Base-by-base conservation (phyloP, 2,888 invertebrate genomes). In the Macaria notata region DNA sequence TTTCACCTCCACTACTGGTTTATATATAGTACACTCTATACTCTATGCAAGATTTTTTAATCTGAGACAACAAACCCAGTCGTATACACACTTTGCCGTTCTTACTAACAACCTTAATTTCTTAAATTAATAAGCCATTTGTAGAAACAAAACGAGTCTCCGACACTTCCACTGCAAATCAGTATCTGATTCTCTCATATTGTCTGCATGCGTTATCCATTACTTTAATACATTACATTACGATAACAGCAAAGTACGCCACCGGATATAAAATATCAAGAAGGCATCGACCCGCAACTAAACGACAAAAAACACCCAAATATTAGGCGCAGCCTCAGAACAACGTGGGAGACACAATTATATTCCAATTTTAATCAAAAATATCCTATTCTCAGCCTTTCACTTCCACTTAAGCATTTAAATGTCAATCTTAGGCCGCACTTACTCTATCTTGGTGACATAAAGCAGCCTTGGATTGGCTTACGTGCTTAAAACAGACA, bases 341-440 rank as follows among this genome's bases (percentile, higher is more conserved):
- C 83, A 79, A 82, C 90, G 88, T 89, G 90, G 88, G 90, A 91
- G 89, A 88, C 83, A 84, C 90, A 89, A 91, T 91, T 90, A 91
- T 91, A 85, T 88, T 89, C 85, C 88, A 90, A 90, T 91, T 91
- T 90, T 89, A 90, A 90, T 91, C 88, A 88, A 89, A 90, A 90
- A 89, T 88, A 87, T 85, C 82, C 80, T 83, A 83, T 83, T 82
- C 81, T 80, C 80, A 80, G 80, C 85, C 86, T 90, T 90, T 91
- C 90, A 86, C 90, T 88, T 90, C 90, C 88, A 87, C 86, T 88
- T 87, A 87, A 86, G 79, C 81, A 89, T 90, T 91, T 90, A 91
- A 89, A 91, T 91, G 90, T 91, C 90, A 89, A 90, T 91, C 90
- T 90, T 76, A 70, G 19, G 70, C 73, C 76, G 71, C 76, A 72